These are phyloP conservation scores for Boloria euphrosyne DNA, from an alignment of 2,888 invertebrate species.

Conservation along the genomic window DNA sequence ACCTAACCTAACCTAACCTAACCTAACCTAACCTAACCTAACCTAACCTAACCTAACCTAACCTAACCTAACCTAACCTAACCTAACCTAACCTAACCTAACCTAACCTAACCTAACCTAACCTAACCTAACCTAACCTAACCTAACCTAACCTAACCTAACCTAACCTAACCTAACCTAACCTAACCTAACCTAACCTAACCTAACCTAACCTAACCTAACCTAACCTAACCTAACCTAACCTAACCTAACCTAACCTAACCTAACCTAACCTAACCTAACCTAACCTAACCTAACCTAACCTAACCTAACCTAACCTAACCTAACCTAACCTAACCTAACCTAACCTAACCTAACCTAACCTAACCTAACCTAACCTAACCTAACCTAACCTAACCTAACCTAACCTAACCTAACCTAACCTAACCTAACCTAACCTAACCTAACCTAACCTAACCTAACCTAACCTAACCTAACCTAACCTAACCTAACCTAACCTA, in stretches of 20 bases:
- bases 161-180: slow-evolving; percentile 9
- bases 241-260: slow-evolving; percentile 44
- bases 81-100: slow-evolving; percentile 38
- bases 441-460: slow-evolving; percentile 16
- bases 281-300: slow-evolving; percentile 9
- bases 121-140: slow-evolving; percentile 23
- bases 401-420: slow-evolving; percentile 12
- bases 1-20: slow-evolving; percentile 45
- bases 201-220: slow-evolving; percentile 39
- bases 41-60: slow-evolving; percentile 25
- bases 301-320: neutral
- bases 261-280: slow-evolving; percentile 23
- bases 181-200: slow-evolving; percentile 9
- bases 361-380: slow-evolving; percentile 4
- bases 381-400: neutral
- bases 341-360: slow-evolving; percentile 11
- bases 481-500: slow-evolving; percentile 16
- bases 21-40: slow-evolving; percentile 35
- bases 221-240: slow-evolving; percentile 46
- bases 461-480: slow-evolving; percentile 39
- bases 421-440: slow-evolving; percentile 16
- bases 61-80: slow-evolving; percentile 38
- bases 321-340: slow-evolving; percentile 9
- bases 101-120: slow-evolving; percentile 38
- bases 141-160: slow-evolving; percentile 20